Percentiles rank a stretch among this genome's conserved stretches.
Conservation (phyloP, 2,888 invertebrate genomes). For the Scaptomyza cyrtandrae region DNA sequence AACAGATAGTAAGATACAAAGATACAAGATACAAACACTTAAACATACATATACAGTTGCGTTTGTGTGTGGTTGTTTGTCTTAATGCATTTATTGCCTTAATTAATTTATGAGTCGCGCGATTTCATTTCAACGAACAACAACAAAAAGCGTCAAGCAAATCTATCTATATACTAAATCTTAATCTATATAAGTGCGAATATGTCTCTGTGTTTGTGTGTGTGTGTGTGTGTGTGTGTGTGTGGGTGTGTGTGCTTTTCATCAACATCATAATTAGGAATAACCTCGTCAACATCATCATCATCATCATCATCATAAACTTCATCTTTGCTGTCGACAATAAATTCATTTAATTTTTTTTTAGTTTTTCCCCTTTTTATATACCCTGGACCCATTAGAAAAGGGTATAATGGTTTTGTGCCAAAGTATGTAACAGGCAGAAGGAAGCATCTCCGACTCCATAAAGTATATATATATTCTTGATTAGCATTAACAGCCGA, state of each 20-base stretch:
- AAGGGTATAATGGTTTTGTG: no score
- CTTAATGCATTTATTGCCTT: conserved; percentile 71
- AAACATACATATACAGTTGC: no score
- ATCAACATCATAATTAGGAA: conserved; percentile 11
- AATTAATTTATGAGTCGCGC: conserved; percentile 82
- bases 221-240: neutral
- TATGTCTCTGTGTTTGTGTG: neutral
- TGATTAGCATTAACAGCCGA: no score
- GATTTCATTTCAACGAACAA: conserved; percentile 64
- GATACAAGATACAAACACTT: neutral
- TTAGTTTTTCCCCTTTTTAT: neutral
- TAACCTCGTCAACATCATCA: conserved; percentile 14
- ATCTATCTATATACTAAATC: conserved; percentile 30
- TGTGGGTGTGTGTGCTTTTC: neutral
- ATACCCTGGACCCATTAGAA: no score
- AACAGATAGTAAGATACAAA: conserved; percentile 6
- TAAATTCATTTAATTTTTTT: conserved; percentile 64
- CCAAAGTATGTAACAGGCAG: no score
- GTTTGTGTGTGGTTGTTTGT: neutral
- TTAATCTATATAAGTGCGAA: conserved; percentile 9
- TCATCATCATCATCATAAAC: conserved; percentile 16
- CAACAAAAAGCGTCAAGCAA: conserved; percentile 25
- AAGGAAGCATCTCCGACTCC: no score
- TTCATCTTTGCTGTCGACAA: conserved; percentile 41
- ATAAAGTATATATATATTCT: no score